These are phyloP conservation scores for Tragelaphus scriptus DNA, from an alignment of 2,113 vertebrate genomes.

Conservation along the genomic window DNA sequence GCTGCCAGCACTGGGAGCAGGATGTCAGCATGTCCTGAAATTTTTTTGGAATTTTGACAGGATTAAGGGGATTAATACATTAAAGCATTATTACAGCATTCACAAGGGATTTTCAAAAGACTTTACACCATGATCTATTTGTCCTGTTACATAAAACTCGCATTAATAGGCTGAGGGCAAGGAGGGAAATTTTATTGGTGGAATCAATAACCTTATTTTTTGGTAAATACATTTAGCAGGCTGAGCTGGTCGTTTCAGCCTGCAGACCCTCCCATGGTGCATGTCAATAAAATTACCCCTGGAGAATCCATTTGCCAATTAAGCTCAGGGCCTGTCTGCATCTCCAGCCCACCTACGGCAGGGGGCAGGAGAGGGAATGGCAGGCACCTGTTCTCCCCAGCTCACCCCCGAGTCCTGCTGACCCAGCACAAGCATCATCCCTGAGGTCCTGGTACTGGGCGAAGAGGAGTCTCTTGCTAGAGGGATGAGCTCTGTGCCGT, in stretches of 20 bases:
- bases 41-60: conserved; percentile 80
- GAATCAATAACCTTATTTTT: conserved; percentile 80
- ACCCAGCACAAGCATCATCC: background rate
- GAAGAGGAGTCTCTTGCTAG: background rate
- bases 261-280: conserved; percentile 25
- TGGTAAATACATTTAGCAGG: conserved; percentile 68
- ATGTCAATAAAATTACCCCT: conserved; percentile 39
- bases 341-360: background rate
- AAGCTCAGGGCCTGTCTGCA: conserved; percentile 6
- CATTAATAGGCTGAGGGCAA: conserved; percentile 77
- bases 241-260: conserved; percentile 42
- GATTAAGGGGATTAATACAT: conserved; percentile 85
- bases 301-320: conserved; percentile 38
- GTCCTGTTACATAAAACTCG: conserved; percentile 79
- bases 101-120: conserved; percentile 82
- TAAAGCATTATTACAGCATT: conserved; percentile 82
- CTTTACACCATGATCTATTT: conserved; percentile 82
- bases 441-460: background rate
- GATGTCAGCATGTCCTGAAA: conserved; percentile 74
- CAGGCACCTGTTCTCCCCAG: accelerated
- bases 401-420: background rate
- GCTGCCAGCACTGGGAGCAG: conserved; percentile 43
- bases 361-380: background rate
- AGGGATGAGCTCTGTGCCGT: background rate
- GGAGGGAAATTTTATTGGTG: conserved; percentile 44